phyloP scores from a whole-genome alignment of 2,888 invertebrate genomes.

The Ormia ochracea region DNA sequence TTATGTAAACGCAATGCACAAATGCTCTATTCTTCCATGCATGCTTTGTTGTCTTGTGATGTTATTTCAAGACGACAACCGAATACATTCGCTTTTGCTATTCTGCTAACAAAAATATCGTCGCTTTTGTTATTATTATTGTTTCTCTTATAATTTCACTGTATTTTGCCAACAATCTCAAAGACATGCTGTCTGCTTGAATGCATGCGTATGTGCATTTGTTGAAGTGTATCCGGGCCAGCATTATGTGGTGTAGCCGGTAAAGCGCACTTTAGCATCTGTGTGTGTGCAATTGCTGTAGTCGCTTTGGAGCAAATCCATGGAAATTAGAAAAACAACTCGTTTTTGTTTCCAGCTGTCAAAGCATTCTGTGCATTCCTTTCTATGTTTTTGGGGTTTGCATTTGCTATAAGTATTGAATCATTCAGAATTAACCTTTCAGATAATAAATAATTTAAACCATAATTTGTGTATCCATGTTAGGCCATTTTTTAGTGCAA shows the following conservation, averaged over 20 bases:
- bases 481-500: too few relatives aligned
- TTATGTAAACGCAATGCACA: conserved; percentile 44
- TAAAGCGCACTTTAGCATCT: neutral
- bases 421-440: too few relatives aligned
- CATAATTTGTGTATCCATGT: too few relatives aligned
- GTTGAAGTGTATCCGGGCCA: neutral
- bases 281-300: neutral
- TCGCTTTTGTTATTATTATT: conserved; percentile 3
- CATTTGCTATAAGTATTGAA: too few relatives aligned
- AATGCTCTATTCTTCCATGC: neutral
- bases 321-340: neutral
- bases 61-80: conserved; percentile 21
- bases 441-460: too few relatives aligned
- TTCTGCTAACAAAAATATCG: neutral
- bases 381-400: neutral
- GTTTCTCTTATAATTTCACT: neutral
- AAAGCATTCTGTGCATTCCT: neutral
- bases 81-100: conserved; percentile 15
- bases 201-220: conserved; percentile 6
- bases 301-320: neutral
- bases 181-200: conserved; percentile 30
- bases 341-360: neutral
- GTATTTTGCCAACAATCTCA: conserved; percentile 18
- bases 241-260: conserved; percentile 1
- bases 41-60: conserved; percentile 47